A percentile compares a stretch with the other conserved stretches of the same genome.
Conservation (phyloP, 2,113 vertebrate species). For the Lycaon pictus region DNA sequence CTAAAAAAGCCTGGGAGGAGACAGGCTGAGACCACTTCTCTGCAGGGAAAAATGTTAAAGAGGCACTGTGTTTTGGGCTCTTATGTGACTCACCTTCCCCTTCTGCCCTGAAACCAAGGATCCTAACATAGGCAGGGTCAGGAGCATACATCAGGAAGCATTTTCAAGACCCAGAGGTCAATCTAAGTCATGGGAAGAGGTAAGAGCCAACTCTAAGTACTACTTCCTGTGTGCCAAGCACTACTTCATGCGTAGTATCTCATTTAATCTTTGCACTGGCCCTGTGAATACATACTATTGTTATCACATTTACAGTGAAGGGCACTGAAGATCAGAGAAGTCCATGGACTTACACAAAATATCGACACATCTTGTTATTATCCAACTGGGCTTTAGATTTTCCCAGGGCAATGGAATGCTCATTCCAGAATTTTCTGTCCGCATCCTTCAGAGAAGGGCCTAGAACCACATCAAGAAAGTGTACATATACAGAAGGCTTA, state of each 20-base stretch:
- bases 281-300: accelerated
- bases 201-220: neutral
- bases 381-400: neutral
- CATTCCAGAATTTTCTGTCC: neutral
- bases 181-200: neutral
- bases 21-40: neutral
- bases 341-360: neutral
- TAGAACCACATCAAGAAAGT: neutral
- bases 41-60: neutral
- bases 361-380: neutral
- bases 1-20: conserved; percentile 62
- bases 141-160: neutral
- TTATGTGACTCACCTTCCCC: neutral
- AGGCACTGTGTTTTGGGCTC: neutral
- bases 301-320: neutral
- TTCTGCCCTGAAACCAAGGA: neutral
- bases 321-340: neutral
- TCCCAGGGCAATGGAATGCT: neutral
- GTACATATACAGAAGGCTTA: neutral
- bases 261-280: neutral
- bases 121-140: neutral
- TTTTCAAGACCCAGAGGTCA: neutral
- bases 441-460: neutral
- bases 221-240: neutral
- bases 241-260: accelerated